Evolutionary conservation across 2,113 vertebrate genomes (phyloP), one percentile per base, ranked within the genome.

Genomic region (Poeciliopsis retropinna): DNA sequence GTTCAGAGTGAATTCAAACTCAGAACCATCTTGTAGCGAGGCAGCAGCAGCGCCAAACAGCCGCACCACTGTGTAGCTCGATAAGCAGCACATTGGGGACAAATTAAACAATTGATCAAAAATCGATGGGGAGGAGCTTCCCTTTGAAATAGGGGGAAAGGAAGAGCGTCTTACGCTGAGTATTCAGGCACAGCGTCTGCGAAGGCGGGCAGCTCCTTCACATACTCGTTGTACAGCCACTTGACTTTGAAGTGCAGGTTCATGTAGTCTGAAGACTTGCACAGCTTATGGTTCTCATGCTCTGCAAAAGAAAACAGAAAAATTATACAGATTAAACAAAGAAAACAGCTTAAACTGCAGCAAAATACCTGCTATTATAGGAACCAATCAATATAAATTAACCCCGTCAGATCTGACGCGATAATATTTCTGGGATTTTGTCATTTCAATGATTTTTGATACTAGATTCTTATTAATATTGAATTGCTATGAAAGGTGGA

Each of bases 241-340:
- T 99, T 99, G 87, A 99, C 97, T 92, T 99, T 99, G 93, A 99
- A 99, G 92, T 99, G 98, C 70, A 99, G 95, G 91, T 98, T 99
- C 98, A 99, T 99, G 93, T 99, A 99, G 94, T 99, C 98, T 0
- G 97, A 96, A 3, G 96, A 97, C 90, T 96, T 98, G 83, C 97
- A 99, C 31, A 98, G 93, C 27, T 91, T 94, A 69, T 96, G 96
- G 62, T 96, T 97, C 86, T 98, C 97, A 0, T 99, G 98, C 62
- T 99, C 97, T 99, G 93, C 32, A 44, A 62, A 5, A 31, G 62
- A 32, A 63, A 32, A 63, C 0, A 54, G 0, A 15, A 51, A 37
- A 29, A 64, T 1, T 15, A 44, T 14, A 62, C 4, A 60, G 4
- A 32, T 14, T 15, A 27, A 70, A 19, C 22, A 28, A 15, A 13